Conservation (phyloP, 2,113 vertebrate species). For the Scomber japonicus region DNA sequence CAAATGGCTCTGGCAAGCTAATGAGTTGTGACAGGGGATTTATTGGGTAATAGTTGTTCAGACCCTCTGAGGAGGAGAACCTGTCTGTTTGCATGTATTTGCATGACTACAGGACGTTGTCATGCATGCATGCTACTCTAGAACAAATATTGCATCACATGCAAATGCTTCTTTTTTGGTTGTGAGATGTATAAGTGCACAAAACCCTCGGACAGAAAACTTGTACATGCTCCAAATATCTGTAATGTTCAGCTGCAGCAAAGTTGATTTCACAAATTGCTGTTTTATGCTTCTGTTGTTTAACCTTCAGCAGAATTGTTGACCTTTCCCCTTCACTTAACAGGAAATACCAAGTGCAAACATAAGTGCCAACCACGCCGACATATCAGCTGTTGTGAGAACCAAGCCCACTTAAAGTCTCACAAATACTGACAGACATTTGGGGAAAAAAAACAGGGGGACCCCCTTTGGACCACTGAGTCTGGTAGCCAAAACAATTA, state of each 20-base stretch:
- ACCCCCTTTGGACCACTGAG: conserved; percentile 11
- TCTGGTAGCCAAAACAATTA: conserved; percentile 74
- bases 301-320: background rate
- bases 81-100: conserved; percentile 43
- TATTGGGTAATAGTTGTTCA: conserved; percentile 56
- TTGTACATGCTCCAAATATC: background rate
- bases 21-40: conserved; percentile 81
- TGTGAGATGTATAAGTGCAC: background rate
- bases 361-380: background rate
- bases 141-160: background rate
- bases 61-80: conserved; percentile 50
- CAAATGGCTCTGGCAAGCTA: conserved; percentile 71
- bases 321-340: background rate
- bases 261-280: background rate
- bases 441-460: background rate
- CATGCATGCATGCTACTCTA: background rate
- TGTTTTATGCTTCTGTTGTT: background rate
- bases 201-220: background rate
- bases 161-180: background rate
- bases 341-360: conserved; percentile 3
- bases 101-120: conserved; percentile 7
- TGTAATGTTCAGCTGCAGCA: background rate
- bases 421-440: conserved; percentile 38
- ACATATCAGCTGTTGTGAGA: conserved; percentile 6
- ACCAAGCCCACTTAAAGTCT: conserved; percentile 38